Evolutionary conservation across 2,888 invertebrate genomes (phyloP).

Genomic region (Tipula confusa): DNA sequence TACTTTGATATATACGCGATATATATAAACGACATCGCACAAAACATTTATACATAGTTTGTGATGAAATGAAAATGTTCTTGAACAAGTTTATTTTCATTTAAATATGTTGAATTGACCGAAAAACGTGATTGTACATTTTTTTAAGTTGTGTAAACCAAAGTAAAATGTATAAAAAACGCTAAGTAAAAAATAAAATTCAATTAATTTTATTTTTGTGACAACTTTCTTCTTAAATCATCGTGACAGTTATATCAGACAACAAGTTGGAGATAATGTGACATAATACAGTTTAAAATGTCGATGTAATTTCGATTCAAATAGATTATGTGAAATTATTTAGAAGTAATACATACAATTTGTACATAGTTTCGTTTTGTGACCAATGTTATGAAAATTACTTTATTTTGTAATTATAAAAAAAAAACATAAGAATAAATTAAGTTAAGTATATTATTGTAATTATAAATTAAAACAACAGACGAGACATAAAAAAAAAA

Average conservation of each 20-base stretch:
- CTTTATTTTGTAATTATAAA: neutral
- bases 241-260: neutral
- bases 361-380: neutral
- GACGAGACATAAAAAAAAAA: neutral
- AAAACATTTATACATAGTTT: neutral
- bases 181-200: neutral
- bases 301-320: neutral
- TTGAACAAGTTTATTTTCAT: neutral
- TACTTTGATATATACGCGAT: neutral
- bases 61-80: neutral
- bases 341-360: no score
- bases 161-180: neutral
- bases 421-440: neutral
- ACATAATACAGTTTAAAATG: neutral
- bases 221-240: slow-evolving; percentile 9
- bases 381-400: neutral
- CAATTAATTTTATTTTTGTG: neutral
- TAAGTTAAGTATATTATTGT: neutral
- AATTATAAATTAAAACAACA: neutral
- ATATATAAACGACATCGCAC: neutral
- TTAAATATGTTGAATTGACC: neutral
- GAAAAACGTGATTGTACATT: neutral
- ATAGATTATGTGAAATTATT: neutral
- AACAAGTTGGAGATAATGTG: neutral
- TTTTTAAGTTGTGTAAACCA: no score